Conservation (phyloP, 2,113 vertebrate species). For the Cyprichromis sp. region DNA sequence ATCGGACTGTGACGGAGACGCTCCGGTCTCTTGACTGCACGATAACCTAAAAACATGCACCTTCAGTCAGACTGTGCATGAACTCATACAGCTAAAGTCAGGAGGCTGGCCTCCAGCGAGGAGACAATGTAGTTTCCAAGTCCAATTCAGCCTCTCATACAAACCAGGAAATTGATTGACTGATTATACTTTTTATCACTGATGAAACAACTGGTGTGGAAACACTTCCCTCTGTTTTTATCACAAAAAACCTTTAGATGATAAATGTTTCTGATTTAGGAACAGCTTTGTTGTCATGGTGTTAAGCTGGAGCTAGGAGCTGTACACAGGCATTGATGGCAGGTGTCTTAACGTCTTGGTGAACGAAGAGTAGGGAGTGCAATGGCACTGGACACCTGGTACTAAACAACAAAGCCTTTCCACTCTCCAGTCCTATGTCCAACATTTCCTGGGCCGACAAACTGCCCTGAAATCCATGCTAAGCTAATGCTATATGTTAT, state of each 20-base stretch:
- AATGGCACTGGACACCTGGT: not conserved
- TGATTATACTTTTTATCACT: not conserved
- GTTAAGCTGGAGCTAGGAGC: not conserved
- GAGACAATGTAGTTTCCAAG: not conserved
- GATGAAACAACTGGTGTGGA: not conserved
- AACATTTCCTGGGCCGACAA: not conserved
- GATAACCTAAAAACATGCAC: not conserved
- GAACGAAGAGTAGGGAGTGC: not conserved
- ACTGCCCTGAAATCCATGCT: not conserved
- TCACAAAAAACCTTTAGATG: not conserved
- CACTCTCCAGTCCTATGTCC: not conserved
- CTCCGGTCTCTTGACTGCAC: not conserved
- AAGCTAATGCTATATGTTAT: not conserved
- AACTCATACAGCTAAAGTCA: not conserved
- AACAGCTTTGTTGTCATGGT: not conserved
- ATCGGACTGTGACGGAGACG: not conserved
- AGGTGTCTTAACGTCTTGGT: not conserved
- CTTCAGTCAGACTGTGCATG: not conserved
- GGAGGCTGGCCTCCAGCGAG: not conserved
- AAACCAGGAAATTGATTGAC: not conserved
- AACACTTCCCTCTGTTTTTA: not conserved
- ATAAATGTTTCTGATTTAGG: not conserved
- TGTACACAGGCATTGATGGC: not conserved
- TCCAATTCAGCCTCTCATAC: not conserved
- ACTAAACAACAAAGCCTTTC: not conserved